A percentile compares a stretch with the other conserved stretches of the same genome.
Evolutionary conservation across 2,888 invertebrate genomes (phyloP).

Genomic region (Epistrophe grossulariae): DNA sequence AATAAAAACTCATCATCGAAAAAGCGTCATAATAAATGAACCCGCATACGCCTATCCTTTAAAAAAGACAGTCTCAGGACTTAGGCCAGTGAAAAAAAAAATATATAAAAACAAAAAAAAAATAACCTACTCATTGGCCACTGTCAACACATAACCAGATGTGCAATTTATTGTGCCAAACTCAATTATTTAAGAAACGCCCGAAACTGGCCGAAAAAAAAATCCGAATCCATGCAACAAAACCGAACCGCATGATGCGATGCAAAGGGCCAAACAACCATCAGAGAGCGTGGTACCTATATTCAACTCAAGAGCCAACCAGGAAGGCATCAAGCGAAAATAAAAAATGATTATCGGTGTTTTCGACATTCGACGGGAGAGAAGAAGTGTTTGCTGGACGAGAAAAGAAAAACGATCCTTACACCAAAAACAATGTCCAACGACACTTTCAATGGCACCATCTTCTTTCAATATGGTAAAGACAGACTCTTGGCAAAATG

Average conservation of each 20-base stretch:
- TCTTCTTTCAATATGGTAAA: slow-evolving; percentile 67
- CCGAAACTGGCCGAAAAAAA: slow-evolving; percentile 67
- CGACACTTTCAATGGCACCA: slow-evolving; percentile 77
- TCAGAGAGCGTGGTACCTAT: slow-evolving; percentile 20
- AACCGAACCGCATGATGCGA: slow-evolving; percentile 1
- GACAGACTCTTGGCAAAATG: slow-evolving; percentile 41
- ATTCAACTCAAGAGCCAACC: slow-evolving; percentile 24
- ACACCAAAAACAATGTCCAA: slow-evolving; percentile 76
- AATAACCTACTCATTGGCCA: slow-evolving; percentile 71
- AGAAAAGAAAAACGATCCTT: slow-evolving; percentile 74
- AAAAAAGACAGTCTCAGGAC: slow-evolving; percentile 25
- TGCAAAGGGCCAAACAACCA: slow-evolving; percentile 41
- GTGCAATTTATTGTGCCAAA: slow-evolving; percentile 84
- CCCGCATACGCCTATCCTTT: slow-evolving; percentile 69
- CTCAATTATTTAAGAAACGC: slow-evolving; percentile 82
- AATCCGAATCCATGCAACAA: slow-evolving; percentile 20
- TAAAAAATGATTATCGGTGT: slow-evolving; percentile 72
- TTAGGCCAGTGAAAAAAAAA: slow-evolving; percentile 62
- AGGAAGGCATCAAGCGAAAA: slow-evolving; percentile 71
- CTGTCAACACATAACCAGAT: slow-evolving; percentile 81
- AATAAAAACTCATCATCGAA: slow-evolving; percentile 48
- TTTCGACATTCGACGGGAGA: slow-evolving; percentile 31
- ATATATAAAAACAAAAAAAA: slow-evolving; percentile 40
- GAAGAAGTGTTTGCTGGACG: slow-evolving; percentile 51
- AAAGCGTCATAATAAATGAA: slow-evolving; percentile 73